Evolutionary conservation across 2,113 vertebrate genomes (phyloP).

Genomic region (Montifringilla adamsi): DNA sequence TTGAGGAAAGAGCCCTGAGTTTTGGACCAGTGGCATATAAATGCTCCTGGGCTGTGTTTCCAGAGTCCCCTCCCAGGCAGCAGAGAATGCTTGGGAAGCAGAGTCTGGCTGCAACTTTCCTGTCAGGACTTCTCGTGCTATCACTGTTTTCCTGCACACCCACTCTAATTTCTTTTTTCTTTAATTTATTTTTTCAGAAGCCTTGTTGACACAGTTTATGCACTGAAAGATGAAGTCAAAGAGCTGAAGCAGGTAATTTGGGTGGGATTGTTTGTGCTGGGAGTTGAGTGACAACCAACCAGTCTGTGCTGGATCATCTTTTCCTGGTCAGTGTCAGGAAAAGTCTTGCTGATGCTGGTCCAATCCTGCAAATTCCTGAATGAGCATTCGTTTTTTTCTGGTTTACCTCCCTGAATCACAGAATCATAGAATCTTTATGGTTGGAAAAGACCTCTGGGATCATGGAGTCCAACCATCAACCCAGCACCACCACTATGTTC

Average conservation of each 20-base stretch:
- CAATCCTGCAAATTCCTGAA: background rate
- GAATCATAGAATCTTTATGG: background rate
- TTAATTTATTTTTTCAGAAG: constrained; percentile 78
- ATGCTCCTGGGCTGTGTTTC: background rate
- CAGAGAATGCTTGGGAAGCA: background rate
- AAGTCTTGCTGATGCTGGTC: background rate
- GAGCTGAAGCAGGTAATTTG: constrained; percentile 91
- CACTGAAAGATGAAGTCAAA: constrained; percentile 96
- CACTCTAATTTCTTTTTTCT: background rate
- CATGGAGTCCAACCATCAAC: background rate
- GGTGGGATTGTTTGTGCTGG: background rate
- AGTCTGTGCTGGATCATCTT: background rate
- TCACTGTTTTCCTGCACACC: background rate
- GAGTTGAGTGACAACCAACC: background rate
- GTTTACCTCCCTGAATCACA: background rate
- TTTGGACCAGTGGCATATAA: background rate
- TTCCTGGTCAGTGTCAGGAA: fast-evolving
- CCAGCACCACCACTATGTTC: background rate
- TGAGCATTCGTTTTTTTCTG: background rate
- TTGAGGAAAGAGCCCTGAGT: background rate
- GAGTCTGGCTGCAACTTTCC: background rate
- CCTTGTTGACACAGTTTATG: constrained; percentile 96
- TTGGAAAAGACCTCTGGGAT: background rate
- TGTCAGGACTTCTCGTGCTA: background rate
- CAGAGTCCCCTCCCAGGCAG: background rate